Evolutionary conservation across 2,797 vertebrate species (phyloP).

Genomic region (Sylvia borin): DNA sequence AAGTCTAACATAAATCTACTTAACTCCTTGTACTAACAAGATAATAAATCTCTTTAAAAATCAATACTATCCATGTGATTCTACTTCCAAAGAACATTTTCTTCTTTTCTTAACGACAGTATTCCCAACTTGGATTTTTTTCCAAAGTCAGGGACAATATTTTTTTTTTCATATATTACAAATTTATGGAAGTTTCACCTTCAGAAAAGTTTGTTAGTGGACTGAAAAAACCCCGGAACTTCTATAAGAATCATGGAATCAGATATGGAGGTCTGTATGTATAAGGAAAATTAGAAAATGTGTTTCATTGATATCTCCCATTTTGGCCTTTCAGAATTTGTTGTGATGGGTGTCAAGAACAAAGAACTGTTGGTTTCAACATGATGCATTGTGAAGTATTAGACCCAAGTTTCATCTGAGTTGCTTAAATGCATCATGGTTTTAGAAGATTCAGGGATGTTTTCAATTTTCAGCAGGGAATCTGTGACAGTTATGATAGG

Average conservation of each 20-base stretch:
- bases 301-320: not conserved
- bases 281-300: not conserved
- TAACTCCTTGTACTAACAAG: not conserved
- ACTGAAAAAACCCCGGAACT: not conserved
- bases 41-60: not conserved
- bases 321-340: not conserved
- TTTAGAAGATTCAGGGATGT: not conserved
- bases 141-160: not conserved
- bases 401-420: not conserved
- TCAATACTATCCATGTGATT: not conserved
- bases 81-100: not conserved
- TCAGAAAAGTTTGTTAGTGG: not conserved
- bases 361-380: not conserved
- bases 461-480: not conserved
- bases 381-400: not conserved
- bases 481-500: not conserved
- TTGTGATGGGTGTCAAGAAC: not conserved
- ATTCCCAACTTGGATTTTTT: not conserved
- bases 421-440: not conserved
- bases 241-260: not conserved
- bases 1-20: not conserved
- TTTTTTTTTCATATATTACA: not conserved
- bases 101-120: not conserved
- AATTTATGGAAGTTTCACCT: not conserved
- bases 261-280: not conserved